Evolutionary conservation across 2,797 vertebrate genomes (phyloP), one percentile per base, ranked within the genome.

Genomic region (Pelobates cultripes): DNA sequence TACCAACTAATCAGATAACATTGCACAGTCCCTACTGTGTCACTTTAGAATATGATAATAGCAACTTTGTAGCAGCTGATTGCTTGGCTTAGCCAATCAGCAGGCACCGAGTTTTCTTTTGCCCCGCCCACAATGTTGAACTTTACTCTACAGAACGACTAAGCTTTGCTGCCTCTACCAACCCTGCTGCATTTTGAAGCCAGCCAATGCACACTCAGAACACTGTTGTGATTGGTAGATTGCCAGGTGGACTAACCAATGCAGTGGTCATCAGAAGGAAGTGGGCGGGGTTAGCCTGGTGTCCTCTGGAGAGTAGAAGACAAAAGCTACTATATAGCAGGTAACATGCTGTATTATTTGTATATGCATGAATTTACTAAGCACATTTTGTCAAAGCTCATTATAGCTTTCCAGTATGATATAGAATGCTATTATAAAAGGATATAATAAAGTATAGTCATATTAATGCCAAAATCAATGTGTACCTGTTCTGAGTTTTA

Each of bases 241-340:
- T 13, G 60, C 42, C 63, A 61, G 15, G 2, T 13, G 13, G 4
- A 12, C 7, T 14, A 43, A 10, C 60, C 28, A 82, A 70, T 76
- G 12, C 10, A 10, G 6, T 67, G 4, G 1, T 4, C 4, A 2
- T 45, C 73, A 55, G 28, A 43, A 10, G 14, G 7, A 5, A 41
- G 15, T 41, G 55, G 66, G 74, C 60, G 70, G 77, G 17, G 9
- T 15, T 44, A 3, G 53, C 69, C 40, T 61, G 28, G 43, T 86
- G 83, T 57, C 76, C 78, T 76, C 60, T 81, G 73, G 79, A 63
- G 51, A 55, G 69, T 75, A 41, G 75, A 28, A 76, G 71, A 43
- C 64, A 41, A 47, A 47, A 47, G 45, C 1, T 47, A 10, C 5
- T 47, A 47, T 28, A 28, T 28, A 28, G 28, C 28, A 28, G 28